Conservation (phyloP, 2,888 invertebrate species). For the Xylophagus ater region DNA sequence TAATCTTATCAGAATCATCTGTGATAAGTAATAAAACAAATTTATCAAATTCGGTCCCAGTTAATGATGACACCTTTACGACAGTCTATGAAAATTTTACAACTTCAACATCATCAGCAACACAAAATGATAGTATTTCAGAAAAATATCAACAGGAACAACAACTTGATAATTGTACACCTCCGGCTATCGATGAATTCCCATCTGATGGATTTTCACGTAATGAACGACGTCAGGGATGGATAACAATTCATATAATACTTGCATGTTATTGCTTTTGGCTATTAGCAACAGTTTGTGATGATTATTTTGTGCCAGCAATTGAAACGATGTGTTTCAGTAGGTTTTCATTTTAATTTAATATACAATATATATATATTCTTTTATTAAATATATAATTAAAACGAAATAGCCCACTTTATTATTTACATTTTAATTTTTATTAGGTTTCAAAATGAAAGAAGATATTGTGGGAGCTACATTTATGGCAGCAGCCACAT, state of each 20-base stretch:
- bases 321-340: constrained; percentile 69
- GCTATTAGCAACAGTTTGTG: constrained; percentile 68
- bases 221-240: constrained; percentile 44
- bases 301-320: constrained; percentile 82
- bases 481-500: constrained; percentile 83
- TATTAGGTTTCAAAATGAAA: constrained; percentile 49
- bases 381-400: too few relatives aligned
- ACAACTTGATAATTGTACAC: constrained; percentile 48
- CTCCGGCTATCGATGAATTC: constrained; percentile 67
- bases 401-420: not conserved
- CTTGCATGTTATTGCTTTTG: constrained; percentile 59
- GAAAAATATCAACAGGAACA: not conserved
- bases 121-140: constrained; percentile 1
- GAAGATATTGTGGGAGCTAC: constrained; percentile 80
- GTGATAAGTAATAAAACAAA: too few relatives aligned
- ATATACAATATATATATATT: too few relatives aligned
- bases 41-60: too few relatives aligned
- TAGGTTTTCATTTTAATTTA: constrained; percentile 41
- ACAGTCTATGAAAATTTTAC: not conserved
- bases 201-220: constrained; percentile 63
- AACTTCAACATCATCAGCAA: not conserved
- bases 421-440: constrained; percentile 2
- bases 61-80: not conserved
- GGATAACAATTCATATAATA: constrained; percentile 24
- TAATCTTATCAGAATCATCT: too few relatives aligned